Evolutionary conservation across 2,113 vertebrate species (phyloP).

Genomic region (Tenebrosternarchus preto): DNA sequence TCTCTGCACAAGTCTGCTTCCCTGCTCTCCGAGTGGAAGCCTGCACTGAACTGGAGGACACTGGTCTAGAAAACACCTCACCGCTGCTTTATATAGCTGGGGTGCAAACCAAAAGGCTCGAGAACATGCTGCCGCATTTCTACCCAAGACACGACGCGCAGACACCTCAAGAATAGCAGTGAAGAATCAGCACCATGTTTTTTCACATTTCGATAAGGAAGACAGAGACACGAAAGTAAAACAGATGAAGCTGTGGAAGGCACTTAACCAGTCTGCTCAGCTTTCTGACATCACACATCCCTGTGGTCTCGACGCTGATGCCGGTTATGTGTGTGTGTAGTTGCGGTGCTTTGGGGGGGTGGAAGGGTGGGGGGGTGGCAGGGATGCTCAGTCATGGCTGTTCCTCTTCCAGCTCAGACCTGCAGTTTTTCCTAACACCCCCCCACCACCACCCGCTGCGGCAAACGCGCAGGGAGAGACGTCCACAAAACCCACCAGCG

Average conservation of each 20-base stretch:
- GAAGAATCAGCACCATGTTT: not conserved
- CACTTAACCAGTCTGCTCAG: not conserved
- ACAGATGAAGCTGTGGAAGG: not conserved
- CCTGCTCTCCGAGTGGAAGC: not conserved
- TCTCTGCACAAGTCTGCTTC: not conserved
- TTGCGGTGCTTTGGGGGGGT: no score
- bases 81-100: not conserved
- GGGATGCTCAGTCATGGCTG: no score
- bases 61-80: not conserved
- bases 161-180: not conserved
- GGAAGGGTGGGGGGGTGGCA: no score
- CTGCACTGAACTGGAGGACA: not conserved
- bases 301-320: not conserved
- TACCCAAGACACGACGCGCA: not conserved
- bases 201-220: not conserved
- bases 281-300: not conserved
- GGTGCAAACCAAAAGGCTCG: not conserved
- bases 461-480: not conserved
- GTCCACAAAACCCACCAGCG: not conserved
- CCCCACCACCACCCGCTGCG: not conserved
- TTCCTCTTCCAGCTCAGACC: no score
- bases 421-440: not conserved
- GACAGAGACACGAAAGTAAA: not conserved
- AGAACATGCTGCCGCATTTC: not conserved
- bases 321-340: no score